Evolutionary conservation across 2,113 vertebrate species (phyloP), one percentile per base, ranked within the genome.

Genomic region (Zapus hudsonius): DNA sequence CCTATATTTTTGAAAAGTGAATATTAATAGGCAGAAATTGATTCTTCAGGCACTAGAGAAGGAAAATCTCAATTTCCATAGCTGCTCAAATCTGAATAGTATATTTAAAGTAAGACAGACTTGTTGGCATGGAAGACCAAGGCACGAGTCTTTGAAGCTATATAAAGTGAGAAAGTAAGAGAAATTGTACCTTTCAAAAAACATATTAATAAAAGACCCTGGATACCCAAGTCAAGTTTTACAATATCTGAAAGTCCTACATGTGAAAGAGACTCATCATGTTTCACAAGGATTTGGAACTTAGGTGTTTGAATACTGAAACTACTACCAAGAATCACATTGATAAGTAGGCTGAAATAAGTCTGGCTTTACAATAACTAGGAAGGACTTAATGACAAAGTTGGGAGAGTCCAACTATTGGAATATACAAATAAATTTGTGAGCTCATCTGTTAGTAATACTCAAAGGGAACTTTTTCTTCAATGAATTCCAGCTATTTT

Each of bases 291-390:
- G 13, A 11, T 90, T 66, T 74, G 27, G 3, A 75, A 75, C 8
- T 44, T 91, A 78, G n/a, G 69, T 78, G 12, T 87, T 64, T 84
- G 52, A 89, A 86, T 84, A 87, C 85, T 70, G 5, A 12, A 75
- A 57, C 17, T 55, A 82, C 25, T 38, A 36, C 4, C 64, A 23
- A 89, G 67, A 47, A 82, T 31, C 2, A 4, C 63, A 74, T 52
- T 42, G 27, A 76, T 73, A 55, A 63, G 47, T 69, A 69, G 22
- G 6, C 66, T 87, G 84, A 55, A 63, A 86, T 57, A 40, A 67
- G 63, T 84, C 57, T 38, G 1, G 4, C 13, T 94, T 73, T 69
- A 23, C 2, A 38, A 83, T 42, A 72, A 90, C 44, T 63, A 69
- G 16, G 42, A 42, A 89, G 25, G 40, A 59, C 0, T 64, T 15